These are phyloP conservation scores for Calypte anna DNA, from an alignment of 2,113 vertebrate genomes.

Conservation along the genomic window DNA sequence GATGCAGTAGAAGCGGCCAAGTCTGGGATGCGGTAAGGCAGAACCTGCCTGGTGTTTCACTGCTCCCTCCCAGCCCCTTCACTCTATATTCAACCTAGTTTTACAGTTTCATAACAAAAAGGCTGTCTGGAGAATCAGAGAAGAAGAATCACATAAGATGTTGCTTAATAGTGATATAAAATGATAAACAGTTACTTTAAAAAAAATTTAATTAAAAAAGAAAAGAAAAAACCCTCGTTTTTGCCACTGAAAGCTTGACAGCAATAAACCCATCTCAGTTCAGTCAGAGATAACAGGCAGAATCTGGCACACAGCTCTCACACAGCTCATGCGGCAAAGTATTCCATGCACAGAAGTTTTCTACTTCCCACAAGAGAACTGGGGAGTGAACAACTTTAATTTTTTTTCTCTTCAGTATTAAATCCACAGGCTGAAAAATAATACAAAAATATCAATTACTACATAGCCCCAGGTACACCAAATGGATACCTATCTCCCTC, in stretches of 20 bases:
- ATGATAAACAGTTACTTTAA: neutral
- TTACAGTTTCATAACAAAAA: neutral
- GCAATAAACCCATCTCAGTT: neutral
- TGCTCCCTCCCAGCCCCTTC: neutral
- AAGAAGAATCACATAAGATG: neutral
- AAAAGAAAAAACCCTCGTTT: neutral
- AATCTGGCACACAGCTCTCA: neutral
- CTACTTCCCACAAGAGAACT: neutral
- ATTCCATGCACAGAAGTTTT: neutral
- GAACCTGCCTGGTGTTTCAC: neutral
- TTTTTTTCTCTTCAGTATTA: neutral
- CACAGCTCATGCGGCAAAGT: neutral
- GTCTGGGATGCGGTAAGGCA: neutral
- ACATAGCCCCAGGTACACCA: neutral
- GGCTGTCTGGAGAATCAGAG: neutral
- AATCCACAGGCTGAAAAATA: neutral
- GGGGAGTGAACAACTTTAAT: accelerated
- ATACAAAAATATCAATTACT: neutral
- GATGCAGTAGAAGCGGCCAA: neutral
- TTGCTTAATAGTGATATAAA: neutral
- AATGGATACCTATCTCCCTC: neutral
- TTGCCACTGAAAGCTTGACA: neutral
- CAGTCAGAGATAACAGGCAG: neutral
- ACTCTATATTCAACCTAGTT: neutral
- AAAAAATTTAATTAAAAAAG: no score